phyloP scores from a whole-genome alignment of 2,113 vertebrate species.

The Polypterus senegalus region DNA sequence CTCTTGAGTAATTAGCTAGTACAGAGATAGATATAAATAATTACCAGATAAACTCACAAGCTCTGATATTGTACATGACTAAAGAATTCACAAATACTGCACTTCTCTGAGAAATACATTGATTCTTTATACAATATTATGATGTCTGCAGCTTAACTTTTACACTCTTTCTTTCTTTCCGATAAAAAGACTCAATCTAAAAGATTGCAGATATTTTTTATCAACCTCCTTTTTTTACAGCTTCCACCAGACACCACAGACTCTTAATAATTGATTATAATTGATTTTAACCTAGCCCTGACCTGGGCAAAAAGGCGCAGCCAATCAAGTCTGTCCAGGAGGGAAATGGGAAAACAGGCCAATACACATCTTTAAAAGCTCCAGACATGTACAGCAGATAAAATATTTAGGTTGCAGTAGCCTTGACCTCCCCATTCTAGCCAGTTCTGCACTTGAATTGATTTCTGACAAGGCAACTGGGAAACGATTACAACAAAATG shows the following conservation, averaged over 20 bases:
- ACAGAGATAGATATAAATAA: conserved; percentile 7
- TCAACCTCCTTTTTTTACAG: conserved; percentile 40
- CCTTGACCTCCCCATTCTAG: conserved; percentile 77
- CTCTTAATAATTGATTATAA: conserved; percentile 90
- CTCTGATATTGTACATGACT: background rate
- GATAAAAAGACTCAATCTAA: too few relatives aligned
- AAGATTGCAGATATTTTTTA: too few relatives aligned
- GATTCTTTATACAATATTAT: too few relatives aligned
- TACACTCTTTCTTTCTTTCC: too few relatives aligned
- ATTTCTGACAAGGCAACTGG: conserved; percentile 91
- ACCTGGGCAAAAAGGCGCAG: conserved; percentile 66
- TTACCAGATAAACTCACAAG: conserved; percentile 3
- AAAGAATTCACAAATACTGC: too few relatives aligned
- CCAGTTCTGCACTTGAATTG: conserved; percentile 83
- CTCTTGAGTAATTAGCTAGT: conserved; percentile 6
- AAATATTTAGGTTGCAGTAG: conserved; percentile 90
- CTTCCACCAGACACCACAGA: conserved; percentile 52
- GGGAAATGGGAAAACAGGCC: conserved; percentile 58
- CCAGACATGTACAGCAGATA: conserved; percentile 75
- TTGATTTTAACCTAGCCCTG: conserved; percentile 84
- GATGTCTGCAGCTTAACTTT: too few relatives aligned
- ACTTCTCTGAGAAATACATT: too few relatives aligned
- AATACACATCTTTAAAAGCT: conserved; percentile 78
- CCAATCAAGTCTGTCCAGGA: conserved; percentile 63
- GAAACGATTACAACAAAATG: conserved; percentile 91